These are phyloP conservation scores for Henicopernis longicauda DNA, from an alignment of 2,113 vertebrate species.

Conservation along the genomic window DNA sequence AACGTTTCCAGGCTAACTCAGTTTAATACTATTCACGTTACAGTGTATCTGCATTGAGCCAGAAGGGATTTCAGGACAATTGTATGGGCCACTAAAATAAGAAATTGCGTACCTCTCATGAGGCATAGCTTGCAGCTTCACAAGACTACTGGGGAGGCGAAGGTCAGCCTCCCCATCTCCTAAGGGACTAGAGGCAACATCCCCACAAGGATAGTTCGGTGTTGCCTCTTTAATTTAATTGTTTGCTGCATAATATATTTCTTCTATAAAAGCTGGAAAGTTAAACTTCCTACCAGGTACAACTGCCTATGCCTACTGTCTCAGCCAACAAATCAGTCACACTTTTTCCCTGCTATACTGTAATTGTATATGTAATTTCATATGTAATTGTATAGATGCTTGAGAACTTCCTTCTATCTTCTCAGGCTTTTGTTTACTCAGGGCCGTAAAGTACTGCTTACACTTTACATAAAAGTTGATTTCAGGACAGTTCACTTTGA, in stretches of 20 bases:
- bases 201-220: background rate
- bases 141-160: background rate
- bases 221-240: background rate
- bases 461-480: background rate
- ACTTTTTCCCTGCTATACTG: background rate
- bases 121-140: background rate
- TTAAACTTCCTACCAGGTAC: background rate
- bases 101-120: fast-evolving
- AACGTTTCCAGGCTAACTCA: background rate
- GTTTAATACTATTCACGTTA: background rate
- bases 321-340: background rate
- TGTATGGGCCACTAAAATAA: background rate
- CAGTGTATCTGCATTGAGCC: background rate
- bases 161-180: background rate
- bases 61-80: background rate
- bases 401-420: background rate
- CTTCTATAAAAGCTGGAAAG: background rate
- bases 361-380: background rate
- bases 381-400: background rate
- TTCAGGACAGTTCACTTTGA: background rate
- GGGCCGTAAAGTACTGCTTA: background rate
- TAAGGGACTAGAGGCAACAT: background rate
- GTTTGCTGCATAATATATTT: background rate
- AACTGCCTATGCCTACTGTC: background rate
- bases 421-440: background rate